phyloP scores from a whole-genome alignment of 2,113 vertebrate species.

The Misgurnus anguillicaudatus region DNA sequence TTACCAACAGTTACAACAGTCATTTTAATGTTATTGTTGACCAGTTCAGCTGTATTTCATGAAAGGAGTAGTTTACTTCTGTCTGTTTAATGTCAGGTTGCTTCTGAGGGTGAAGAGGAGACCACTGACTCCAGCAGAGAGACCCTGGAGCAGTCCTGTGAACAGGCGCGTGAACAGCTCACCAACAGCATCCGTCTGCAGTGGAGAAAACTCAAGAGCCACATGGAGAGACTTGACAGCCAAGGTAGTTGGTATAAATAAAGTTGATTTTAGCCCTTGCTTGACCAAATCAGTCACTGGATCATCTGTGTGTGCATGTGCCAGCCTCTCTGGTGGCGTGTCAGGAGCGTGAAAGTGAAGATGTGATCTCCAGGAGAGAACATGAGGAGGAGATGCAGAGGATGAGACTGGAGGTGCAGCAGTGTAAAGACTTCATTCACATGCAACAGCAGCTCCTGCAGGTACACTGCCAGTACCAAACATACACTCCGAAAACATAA shows the following conservation, averaged over 20 bases:
- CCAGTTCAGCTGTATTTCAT: no score
- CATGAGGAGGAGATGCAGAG: slow-evolving; percentile 89
- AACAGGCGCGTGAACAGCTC: slow-evolving; percentile 89
- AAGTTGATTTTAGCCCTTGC: not conserved
- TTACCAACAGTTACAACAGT: no score
- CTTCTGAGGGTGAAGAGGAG: slow-evolving; percentile 86
- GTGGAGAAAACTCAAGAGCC: slow-evolving; percentile 93
- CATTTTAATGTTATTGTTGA: no score
- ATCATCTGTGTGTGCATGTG: slow-evolving; percentile 10
- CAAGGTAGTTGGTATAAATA: slow-evolving; percentile 76
- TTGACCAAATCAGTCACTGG: not conserved
- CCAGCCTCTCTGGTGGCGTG: slow-evolving; percentile 82
- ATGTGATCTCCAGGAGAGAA: slow-evolving; percentile 82
- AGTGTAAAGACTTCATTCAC: slow-evolving; percentile 95
- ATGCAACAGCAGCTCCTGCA: slow-evolving; percentile 92
- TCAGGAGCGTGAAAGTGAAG: slow-evolving; percentile 60
- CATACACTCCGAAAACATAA: no score
- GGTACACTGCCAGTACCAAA: slow-evolving; percentile 65
- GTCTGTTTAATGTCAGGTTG: slow-evolving; percentile 64
- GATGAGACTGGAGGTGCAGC: slow-evolving; percentile 88
- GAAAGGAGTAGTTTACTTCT: no score
- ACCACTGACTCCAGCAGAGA: slow-evolving; percentile 80
- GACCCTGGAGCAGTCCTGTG: slow-evolving; percentile 88
- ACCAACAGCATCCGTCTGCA: slow-evolving; percentile 95
- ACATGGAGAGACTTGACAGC: slow-evolving; percentile 90